phyloP scores from a whole-genome alignment of 1,140 invertebrate species.

The Euwallacea similis region DNA sequence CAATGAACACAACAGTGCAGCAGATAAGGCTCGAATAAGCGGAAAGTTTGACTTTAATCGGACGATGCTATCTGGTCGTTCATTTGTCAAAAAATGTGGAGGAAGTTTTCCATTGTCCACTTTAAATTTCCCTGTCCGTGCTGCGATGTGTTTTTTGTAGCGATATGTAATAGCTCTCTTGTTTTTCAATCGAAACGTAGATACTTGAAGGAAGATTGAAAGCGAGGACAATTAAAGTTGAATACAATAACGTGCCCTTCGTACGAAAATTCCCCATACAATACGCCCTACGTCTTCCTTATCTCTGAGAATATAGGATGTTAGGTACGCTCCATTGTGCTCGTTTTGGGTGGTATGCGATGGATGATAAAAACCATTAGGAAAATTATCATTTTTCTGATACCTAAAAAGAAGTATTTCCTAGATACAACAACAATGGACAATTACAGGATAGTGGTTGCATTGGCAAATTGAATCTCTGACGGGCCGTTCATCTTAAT shows the following conservation, averaged over 20 bases:
- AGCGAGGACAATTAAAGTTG: no score
- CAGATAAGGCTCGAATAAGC: constrained; percentile 15
- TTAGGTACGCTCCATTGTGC: neutral
- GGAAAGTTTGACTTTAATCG: constrained; percentile 14
- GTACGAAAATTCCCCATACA: neutral
- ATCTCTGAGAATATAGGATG: neutral
- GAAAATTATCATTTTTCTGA: constrained; percentile 2
- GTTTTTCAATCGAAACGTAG: no score
- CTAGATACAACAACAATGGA: no score
- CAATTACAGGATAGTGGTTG: no score
- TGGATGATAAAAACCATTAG: neutral
- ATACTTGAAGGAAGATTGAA: no score
- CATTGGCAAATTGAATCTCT: neutral
- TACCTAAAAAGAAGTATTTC: no score
- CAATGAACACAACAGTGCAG: constrained; percentile 19
- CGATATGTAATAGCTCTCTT: no score
- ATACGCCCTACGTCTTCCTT: neutral
- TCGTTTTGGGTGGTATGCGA: neutral
- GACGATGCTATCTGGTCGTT: constrained; percentile 9
- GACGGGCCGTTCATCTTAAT: constrained; percentile 8
- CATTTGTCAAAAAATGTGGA: constrained; percentile 16
- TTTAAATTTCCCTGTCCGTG: no score
- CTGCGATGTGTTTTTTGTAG: no score
- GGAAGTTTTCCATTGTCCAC: neutral
- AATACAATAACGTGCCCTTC: no score